Evolutionary conservation across 2,113 vertebrate species (phyloP), one percentile per base, ranked within the genome.

Genomic region (Colossoma macropomum): DNA sequence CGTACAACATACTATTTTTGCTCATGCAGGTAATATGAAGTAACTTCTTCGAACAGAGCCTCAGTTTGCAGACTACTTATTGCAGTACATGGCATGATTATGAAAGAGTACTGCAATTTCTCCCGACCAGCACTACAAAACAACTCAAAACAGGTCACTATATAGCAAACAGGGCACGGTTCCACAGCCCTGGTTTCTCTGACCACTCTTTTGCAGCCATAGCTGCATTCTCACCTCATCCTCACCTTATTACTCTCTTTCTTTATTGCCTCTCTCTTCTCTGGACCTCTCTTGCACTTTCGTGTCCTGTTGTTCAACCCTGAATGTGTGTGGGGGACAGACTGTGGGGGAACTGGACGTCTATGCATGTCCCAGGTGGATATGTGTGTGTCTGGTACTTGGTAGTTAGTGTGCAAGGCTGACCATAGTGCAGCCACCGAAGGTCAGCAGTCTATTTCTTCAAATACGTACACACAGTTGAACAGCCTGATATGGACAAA

Each of bases 201-300:
- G 56, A 59, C 56, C 21, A 59, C n/a, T 59, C 56, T 59, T 59
- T 34, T 16, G 28, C 65, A 68, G 63, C 63, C 15, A 28, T 19
- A 2, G 19, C 52, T 66, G 63, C 27, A 19, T 30, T 68, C 65
- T 28, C 78, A 62, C 59, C 32, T 30, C 63, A 38, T 27, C 13
- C 60, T 69, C 66, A 45, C 16, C 48, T 72, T 48, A 38, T 76
- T 76, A 52, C 66, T 78, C 45, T 11, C 19, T 59, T 23, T 59
- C 19, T 59, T 34, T 59, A 59, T 76, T 76, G 28, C 41, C 30
- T 68, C 23, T 38, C 60, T 50, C 16, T 41, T 62, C 16, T 28
- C 28, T 3, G 27, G 17, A 70, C 19, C 66, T 70, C 68, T 45
- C 21, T n/a, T 41, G 34, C 68, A 15, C 38, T 45, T 27, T 41